A percentile compares a stretch with the other conserved stretches of the same genome.
phyloP scores from a whole-genome alignment of 2,888 invertebrate species.

The Mythimna loreyi region DNA sequence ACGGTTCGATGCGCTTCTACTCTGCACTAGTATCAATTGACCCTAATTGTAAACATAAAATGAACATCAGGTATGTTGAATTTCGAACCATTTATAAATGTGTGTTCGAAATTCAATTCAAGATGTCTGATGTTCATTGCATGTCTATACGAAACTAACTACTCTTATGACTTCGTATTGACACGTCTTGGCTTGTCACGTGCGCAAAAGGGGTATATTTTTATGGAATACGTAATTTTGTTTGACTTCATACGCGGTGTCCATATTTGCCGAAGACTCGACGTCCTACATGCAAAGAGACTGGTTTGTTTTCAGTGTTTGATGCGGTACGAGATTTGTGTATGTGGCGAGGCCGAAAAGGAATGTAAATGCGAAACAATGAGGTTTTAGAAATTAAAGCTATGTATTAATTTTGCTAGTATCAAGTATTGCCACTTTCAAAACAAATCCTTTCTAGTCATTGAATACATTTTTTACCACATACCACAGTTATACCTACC shows the following conservation, averaged over 20 bases:
- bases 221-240: slow-evolving; percentile 91
- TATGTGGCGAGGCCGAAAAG: background rate
- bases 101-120: too few relatives aligned
- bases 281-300: slow-evolving; percentile 88
- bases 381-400: background rate
- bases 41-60: background rate
- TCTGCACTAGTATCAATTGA: too few relatives aligned
- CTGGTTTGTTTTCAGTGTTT: slow-evolving; percentile 71
- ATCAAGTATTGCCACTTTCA: too few relatives aligned
- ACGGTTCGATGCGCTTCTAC: too few relatives aligned
- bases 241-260: slow-evolving; percentile 91
- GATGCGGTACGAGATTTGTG: slow-evolving; percentile 43
- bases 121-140: too few relatives aligned
- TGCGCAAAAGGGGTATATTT: slow-evolving; percentile 89
- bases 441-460: too few relatives aligned
- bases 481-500: too few relatives aligned
- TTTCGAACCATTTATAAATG: too few relatives aligned
- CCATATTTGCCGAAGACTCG: slow-evolving; percentile 89
- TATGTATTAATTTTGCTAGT: too few relatives aligned
- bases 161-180: slow-evolving; percentile 63
- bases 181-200: slow-evolving; percentile 82
- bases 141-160: slow-evolving; percentile 64
- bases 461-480: too few relatives aligned
- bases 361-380: background rate
- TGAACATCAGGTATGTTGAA: slow-evolving; percentile 1